Percentiles rank a stretch among this genome's conserved stretches.
Conservation (phyloP, 2,113 vertebrate genomes). For the Cavia porcellus region DNA sequence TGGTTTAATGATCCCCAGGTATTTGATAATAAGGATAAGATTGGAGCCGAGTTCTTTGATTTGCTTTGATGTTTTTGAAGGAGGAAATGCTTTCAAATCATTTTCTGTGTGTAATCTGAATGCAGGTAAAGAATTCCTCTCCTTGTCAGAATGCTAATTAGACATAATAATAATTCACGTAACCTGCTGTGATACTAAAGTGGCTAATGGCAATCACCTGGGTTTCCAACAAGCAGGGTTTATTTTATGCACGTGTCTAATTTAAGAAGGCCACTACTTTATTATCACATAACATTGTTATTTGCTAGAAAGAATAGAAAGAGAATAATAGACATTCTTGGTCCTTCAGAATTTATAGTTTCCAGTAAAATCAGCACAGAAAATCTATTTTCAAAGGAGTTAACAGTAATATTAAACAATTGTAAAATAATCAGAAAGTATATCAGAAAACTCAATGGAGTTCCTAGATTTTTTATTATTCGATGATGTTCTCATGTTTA, state of each 20-base stretch:
- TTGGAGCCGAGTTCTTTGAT: constrained; percentile 63
- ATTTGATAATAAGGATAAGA: constrained; percentile 65
- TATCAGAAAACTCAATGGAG: not conserved
- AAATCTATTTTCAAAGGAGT: not conserved
- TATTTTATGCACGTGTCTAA: constrained; percentile 66
- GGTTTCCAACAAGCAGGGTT: constrained; percentile 54
- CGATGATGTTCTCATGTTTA: not conserved
- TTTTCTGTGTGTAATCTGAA: constrained; percentile 63
- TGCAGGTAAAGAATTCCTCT: constrained; percentile 66
- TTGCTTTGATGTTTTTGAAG: constrained; percentile 74
- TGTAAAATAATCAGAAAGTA: not conserved
- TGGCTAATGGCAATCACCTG: constrained; percentile 62
- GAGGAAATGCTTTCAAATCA: constrained; percentile 66
- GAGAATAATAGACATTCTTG: not conserved
- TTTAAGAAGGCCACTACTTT: constrained; percentile 58
- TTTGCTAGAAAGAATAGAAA: constrained; percentile 46
- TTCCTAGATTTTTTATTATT: not conserved
- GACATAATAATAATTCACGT: constrained; percentile 74
- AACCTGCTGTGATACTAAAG: constrained; percentile 67
- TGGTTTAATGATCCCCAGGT: constrained; percentile 50
- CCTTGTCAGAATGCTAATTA: constrained; percentile 79
- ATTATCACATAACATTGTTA: constrained; percentile 53
- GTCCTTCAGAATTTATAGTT: not conserved
- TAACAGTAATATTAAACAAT: not conserved
- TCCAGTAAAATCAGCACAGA: not conserved